Conservation (phyloP, 2,888 invertebrate genomes). For the Xanthorhoe designata region DNA sequence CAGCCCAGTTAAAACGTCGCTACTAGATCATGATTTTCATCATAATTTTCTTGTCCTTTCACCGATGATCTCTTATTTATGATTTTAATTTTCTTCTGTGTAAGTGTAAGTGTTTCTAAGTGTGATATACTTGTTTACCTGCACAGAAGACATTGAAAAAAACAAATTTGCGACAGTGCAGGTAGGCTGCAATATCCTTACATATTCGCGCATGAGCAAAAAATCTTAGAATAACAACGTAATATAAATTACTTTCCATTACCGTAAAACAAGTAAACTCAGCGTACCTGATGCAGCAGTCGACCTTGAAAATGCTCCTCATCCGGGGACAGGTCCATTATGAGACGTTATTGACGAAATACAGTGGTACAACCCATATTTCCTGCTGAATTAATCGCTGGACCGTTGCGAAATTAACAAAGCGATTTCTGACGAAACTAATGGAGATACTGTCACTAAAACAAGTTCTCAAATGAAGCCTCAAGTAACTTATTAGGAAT, state of each 20-base stretch:
- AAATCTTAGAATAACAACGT: background rate
- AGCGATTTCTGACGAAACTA: slow-evolving; percentile 11
- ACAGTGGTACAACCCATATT: slow-evolving; percentile 60
- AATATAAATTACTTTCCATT: background rate
- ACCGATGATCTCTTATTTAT: too few relatives aligned
- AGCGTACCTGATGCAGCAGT: slow-evolving; percentile 89
- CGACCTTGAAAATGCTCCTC: slow-evolving; percentile 93
- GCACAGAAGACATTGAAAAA: background rate
- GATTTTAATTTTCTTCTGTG: too few relatives aligned
- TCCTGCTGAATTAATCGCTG: slow-evolving; percentile 64
- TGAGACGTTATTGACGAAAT: slow-evolving; percentile 48
- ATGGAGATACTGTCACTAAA: slow-evolving; percentile 29
- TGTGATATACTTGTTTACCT: too few relatives aligned
- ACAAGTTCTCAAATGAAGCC: slow-evolving; percentile 14
- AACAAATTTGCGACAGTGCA: background rate
- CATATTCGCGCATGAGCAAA: slow-evolving; percentile 37
- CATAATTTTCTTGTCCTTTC: too few relatives aligned
- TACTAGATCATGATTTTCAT: too few relatives aligned
- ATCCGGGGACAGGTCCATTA: slow-evolving; percentile 90
- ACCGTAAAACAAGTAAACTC: background rate
- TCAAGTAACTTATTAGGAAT: background rate
- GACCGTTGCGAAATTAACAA: slow-evolving; percentile 63
- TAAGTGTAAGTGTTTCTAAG: too few relatives aligned
- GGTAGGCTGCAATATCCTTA: background rate
- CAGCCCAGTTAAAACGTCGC: too few relatives aligned